A percentile compares a stretch with the other conserved stretches of the same genome.
These are phyloP conservation scores for Drosophila ambigua DNA, from an alignment of 1,140 invertebrate species.

Conservation along the genomic window DNA sequence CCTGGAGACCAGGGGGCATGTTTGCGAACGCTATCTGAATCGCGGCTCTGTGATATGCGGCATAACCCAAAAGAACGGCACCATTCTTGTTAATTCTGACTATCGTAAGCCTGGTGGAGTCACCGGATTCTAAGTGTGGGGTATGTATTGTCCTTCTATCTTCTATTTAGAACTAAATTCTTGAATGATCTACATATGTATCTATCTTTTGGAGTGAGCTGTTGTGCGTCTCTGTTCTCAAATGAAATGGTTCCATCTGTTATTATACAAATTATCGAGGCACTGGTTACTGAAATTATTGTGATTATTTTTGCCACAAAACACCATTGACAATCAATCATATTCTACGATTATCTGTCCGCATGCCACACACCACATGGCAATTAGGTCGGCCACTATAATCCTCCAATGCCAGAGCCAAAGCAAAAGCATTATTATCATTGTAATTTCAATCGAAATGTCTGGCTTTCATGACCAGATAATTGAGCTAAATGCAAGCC, in stretches of 20 bases:
- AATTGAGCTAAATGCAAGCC: neutral
- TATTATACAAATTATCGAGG: no score
- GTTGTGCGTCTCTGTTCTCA: no score
- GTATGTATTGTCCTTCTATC: neutral
- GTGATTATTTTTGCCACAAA: no score
- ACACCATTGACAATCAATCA: constrained; percentile 6
- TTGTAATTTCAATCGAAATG: constrained; percentile 1
- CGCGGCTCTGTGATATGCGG: constrained; percentile 90
- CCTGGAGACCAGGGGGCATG: constrained; percentile 88
- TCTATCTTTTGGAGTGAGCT: no score
- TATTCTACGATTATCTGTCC: neutral
- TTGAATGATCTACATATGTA: neutral
- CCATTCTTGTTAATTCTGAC: constrained; percentile 92
- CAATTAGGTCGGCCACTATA: constrained; percentile 1
- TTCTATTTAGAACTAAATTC: neutral
- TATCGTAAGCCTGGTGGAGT: constrained; percentile 93
- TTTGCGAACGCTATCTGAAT: constrained; percentile 86
- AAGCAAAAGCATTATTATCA: neutral
- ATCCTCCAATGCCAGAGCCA: constrained; percentile 2
- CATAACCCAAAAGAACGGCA: constrained; percentile 86
- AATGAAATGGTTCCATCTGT: no score
- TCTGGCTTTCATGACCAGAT: neutral
- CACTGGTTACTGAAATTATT: no score
- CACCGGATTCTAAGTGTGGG: constrained; percentile 85
- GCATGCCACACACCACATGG: constrained; percentile 3